Percentiles rank a stretch among this genome's conserved stretches.
Conservation (phyloP, 37 sponge, comb jelly and placozoan species). For the Aplysina aerophoba region DNA sequence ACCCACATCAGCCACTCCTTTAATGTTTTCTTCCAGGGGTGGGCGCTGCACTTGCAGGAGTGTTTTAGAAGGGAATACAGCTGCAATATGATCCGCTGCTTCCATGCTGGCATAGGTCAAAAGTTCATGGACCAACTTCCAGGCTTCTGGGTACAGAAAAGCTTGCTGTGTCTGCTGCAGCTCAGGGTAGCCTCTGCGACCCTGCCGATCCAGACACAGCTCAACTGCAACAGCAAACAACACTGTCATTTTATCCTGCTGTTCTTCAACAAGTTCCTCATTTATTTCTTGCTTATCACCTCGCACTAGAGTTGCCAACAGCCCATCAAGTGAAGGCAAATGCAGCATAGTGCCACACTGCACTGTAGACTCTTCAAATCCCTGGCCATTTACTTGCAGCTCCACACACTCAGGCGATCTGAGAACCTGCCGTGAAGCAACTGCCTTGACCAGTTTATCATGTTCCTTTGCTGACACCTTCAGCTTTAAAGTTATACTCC, state of each 20-base stretch:
- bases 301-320: no score
- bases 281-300: no score
- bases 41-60: conserved; percentile 27
- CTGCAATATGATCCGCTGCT: conserved; percentile 43
- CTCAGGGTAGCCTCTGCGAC: conserved; percentile 3
- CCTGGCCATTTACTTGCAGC: no score
- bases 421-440: no score
- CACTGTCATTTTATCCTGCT: not conserved
- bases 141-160: conserved; percentile 46
- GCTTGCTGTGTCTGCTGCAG: not conserved
- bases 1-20: not conserved
- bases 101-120: conserved; percentile 60
- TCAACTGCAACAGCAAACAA: not conserved
- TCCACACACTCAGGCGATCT: no score
- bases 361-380: no score
- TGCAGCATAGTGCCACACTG: no score
- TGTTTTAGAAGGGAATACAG: conserved; percentile 11
- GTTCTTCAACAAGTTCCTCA: no score
- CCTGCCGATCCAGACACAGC: not conserved
- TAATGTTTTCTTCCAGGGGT: not conserved
- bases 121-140: conserved; percentile 63
- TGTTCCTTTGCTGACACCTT: no score
- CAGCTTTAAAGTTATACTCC: no score
- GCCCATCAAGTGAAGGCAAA: no score
- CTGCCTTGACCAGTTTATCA: no score